phyloP scores from a whole-genome alignment of 2,888 invertebrate genomes.

The Alsophila aescularia region DNA sequence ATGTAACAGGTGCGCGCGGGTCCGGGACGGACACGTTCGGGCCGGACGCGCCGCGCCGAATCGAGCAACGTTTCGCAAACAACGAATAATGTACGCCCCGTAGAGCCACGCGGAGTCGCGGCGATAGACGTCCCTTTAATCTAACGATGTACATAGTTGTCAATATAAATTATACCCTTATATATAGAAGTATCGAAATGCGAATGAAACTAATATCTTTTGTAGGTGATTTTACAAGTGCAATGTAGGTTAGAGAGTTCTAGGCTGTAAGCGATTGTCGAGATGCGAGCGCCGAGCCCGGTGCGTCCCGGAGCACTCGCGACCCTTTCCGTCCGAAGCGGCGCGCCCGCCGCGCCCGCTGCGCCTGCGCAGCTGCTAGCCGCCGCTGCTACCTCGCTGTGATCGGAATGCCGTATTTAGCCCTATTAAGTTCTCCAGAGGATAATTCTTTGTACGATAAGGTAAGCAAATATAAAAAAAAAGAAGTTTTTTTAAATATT shows the following conservation, averaged over 20 bases:
- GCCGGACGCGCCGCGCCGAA: conserved; percentile 61
- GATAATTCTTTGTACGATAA: no score
- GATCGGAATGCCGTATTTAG: no score
- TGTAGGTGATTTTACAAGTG: conserved; percentile 85
- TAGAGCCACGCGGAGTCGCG: conserved; percentile 68
- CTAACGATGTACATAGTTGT: conserved; percentile 76
- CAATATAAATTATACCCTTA: conserved; percentile 81
- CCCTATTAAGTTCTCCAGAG: no score
- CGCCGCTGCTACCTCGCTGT: conserved; percentile 2
- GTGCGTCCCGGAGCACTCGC: conserved; percentile 75
- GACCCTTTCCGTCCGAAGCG: conserved; percentile 81
- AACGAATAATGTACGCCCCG: conserved; percentile 83
- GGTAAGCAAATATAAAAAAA: no score
- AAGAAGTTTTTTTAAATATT: no score
- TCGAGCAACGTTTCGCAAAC: conserved; percentile 84
- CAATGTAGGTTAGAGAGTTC: conserved; percentile 80
- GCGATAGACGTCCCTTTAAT: conserved; percentile 78
- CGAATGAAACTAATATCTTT: conserved; percentile 85
- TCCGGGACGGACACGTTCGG: conserved; percentile 37
- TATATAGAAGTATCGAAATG: conserved; percentile 81
- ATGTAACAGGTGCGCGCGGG: conserved; percentile 62
- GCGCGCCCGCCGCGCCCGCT: conserved; percentile 58
- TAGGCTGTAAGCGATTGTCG: conserved; percentile 76
- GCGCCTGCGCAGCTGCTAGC: conserved; percentile 39
- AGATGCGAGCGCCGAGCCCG: conserved; percentile 70